Conservation (phyloP, 1,140 invertebrate genomes). For the Hermetia illucens region DNA sequence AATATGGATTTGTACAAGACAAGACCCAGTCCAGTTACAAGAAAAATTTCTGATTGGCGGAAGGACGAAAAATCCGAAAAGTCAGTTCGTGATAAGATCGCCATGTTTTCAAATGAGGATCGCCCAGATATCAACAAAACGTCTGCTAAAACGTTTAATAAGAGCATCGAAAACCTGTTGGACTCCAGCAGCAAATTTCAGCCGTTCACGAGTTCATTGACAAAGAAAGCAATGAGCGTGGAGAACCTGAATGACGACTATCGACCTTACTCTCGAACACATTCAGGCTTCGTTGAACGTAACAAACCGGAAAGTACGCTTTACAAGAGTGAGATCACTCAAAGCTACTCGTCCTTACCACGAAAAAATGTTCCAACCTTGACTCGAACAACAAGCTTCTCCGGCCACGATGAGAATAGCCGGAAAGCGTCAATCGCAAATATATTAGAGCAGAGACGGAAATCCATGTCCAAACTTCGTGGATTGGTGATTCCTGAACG, state of each 20-base stretch:
- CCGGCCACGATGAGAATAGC: conserved; percentile 26
- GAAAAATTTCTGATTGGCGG: conserved; percentile 31
- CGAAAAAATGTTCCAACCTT: conserved; percentile 19
- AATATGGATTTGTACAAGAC: too few relatives aligned
- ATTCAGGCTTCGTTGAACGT: conserved; percentile 6
- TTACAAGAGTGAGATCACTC: conserved; percentile 6
- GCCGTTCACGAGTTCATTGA: too few relatives aligned
- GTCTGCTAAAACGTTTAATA: conserved; percentile 23
- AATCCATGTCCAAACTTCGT: conserved; percentile 66
- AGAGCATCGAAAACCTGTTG: conserved; percentile 41
- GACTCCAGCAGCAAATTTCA: conserved; percentile 12
- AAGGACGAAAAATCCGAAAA: conserved; percentile 62
- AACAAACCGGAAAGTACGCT: neutral
- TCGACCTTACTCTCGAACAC: conserved; percentile 11
- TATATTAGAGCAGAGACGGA: conserved; percentile 56
- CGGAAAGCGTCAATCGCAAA: conserved; percentile 27
- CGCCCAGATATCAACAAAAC: too few relatives aligned
- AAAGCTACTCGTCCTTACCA: conserved; percentile 26
- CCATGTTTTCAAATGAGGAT: conserved; percentile 57
- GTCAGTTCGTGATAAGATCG: conserved; percentile 74
- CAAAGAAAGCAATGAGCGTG: conserved; percentile 28
- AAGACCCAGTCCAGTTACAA: conserved; percentile 1
- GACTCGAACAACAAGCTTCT: conserved; percentile 38
- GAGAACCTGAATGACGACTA: conserved; percentile 25
- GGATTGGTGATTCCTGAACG: conserved; percentile 75